Evolutionary conservation across 2,888 invertebrate species (phyloP).

Genomic region (Latrodectus elegans): DNA sequence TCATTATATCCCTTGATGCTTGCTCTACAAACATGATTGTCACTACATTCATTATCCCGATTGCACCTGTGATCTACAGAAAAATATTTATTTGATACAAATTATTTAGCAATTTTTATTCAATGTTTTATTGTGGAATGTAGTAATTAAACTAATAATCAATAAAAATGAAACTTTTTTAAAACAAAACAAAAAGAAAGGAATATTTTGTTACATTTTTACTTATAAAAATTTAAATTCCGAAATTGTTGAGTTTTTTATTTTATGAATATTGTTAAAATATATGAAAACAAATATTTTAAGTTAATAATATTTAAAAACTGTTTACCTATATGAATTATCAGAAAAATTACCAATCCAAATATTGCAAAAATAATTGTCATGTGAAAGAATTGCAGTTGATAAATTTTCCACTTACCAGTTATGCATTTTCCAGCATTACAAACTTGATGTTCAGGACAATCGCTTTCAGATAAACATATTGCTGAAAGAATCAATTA

Average conservation of each 20-base stretch:
- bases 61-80: constrained; percentile 78
- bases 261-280: too few species aligned
- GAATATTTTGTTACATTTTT: too few species aligned
- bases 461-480: constrained; percentile 71
- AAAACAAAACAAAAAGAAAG: too few species aligned
- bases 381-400: neutral
- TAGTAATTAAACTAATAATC: too few species aligned
- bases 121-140: too few species aligned
- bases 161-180: neutral
- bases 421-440: constrained; percentile 80
- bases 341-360: neutral
- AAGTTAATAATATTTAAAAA: too few species aligned
- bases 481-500: constrained; percentile 42
- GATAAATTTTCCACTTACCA: constrained; percentile 28
- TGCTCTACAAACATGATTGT: constrained; percentile 82
- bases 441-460: constrained; percentile 76
- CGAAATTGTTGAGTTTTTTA: too few species aligned
- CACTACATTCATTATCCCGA: constrained; percentile 84
- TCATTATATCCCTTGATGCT: constrained; percentile 83
- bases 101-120: too few species aligned
- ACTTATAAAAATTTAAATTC: too few species aligned
- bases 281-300: too few species aligned
- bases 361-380: neutral
- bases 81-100: neutral
- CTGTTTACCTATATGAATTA: neutral